A percentile compares a stretch with the other conserved stretches of the same genome.
Evolutionary conservation across 2,113 vertebrate species (phyloP).

Genomic region (Odontophorus gujanensis): DNA sequence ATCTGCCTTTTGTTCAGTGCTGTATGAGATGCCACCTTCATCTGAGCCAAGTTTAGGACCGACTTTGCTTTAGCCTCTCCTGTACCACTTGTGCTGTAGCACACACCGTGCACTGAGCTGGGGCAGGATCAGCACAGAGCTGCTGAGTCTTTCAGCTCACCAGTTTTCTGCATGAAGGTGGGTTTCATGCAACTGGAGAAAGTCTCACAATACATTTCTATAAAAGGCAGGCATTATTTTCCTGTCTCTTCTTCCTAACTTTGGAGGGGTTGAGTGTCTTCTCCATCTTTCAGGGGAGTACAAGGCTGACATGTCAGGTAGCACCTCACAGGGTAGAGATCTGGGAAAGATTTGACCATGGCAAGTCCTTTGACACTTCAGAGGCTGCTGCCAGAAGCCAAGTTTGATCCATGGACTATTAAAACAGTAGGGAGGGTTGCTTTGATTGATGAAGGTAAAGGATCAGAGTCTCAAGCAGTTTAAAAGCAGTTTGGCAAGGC

Average conservation of each 20-base stretch:
- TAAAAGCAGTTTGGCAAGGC: not conserved
- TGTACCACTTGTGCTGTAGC: not conserved
- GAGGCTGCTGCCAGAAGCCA: not conserved
- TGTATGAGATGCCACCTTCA: not conserved
- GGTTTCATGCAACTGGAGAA: not conserved
- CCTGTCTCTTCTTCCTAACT: not conserved
- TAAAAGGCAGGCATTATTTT: not conserved
- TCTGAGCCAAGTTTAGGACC: not conserved
- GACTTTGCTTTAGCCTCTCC: not conserved
- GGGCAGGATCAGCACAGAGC: no score
- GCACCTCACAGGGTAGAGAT: not conserved
- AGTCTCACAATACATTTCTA: not conserved
- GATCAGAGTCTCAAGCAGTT: not conserved
- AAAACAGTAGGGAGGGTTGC: not conserved
- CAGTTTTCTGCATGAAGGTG: not conserved
- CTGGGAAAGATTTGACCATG: not conserved
- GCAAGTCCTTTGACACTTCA: not conserved
- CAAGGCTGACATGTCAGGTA: not conserved
- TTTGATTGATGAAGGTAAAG: constrained; percentile 25
- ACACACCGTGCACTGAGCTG: not conserved
- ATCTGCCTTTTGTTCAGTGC: not conserved
- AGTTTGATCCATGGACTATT: not conserved
- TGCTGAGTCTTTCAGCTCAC: not conserved
- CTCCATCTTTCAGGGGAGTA: rapidly evolving
- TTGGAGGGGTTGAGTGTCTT: not conserved